Base-by-base conservation (phyloP, 23 tunicate genomes). In the Ascidia mentula region DNA sequence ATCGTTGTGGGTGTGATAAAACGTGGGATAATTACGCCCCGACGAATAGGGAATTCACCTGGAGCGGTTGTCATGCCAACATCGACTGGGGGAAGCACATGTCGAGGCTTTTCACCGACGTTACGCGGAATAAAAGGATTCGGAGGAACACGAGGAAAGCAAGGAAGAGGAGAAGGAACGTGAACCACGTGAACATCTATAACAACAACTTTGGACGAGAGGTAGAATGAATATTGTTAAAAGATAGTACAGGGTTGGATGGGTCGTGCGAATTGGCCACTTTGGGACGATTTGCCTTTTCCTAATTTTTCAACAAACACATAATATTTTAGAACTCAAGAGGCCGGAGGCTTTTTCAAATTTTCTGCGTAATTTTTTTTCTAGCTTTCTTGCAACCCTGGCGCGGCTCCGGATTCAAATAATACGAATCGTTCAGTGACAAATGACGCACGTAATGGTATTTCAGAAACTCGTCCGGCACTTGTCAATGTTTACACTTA, bases 1-100 rank as follows among this genome's bases (percentile, higher is more conserved):
- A 82, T 18, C 77, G 73, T 32, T 91, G 97, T 59, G 90, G 85
- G 15, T 91, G 97, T 69, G 97, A 82, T 77, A 40, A 39, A 35
- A 45, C 87, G 2, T 82, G 87, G 87, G 75, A 45, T 0, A 36
- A 60, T 22, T 77, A 74, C 53, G 76, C 37, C 80, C 38, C 79
- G 37, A n/a, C 45, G 20, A 35, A 80, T 4, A 18, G 73, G 5
- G 65, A 46, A 0, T 89, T 88, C 73, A 45, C 77, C 2, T 91
- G 97, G 97, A 70, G 88, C 35, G 97, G 88, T 0, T 91, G 97
- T 36, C 82, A 88, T 18, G 91, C 79, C 0, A 91, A 91, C 59
- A 84, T 91, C 17, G 97, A 77, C 32, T 82, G 84, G 86, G 97
- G 97, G 12, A 71, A 59, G 40, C 80, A 82, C 26, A 88, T 91